Evolutionary conservation across 2,888 invertebrate species (phyloP).

Genomic region (Netelia virgata): DNA sequence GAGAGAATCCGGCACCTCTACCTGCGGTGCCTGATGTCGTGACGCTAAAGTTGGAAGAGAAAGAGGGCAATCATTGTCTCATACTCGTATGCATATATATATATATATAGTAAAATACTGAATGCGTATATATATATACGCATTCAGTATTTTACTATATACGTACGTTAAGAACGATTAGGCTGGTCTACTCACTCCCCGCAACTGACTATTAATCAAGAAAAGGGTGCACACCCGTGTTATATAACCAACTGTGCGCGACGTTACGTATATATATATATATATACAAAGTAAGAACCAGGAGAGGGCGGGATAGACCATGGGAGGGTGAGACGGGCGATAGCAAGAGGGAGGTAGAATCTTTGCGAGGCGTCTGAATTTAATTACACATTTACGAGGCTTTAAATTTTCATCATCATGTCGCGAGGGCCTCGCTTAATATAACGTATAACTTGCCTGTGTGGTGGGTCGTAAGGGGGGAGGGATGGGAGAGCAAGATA

Average conservation of each 20-base stretch:
- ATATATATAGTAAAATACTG: too few relatives aligned
- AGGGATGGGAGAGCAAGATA: slow-evolving; percentile 26
- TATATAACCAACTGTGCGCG: neutral
- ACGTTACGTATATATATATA: neutral
- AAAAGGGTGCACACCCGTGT: slow-evolving; percentile 24
- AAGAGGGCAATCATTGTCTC: slow-evolving; percentile 17
- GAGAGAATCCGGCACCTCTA: slow-evolving; percentile 7
- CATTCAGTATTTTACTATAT: neutral
- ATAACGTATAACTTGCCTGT: slow-evolving; percentile 27
- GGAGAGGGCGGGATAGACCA: neutral
- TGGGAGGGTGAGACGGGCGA: slow-evolving; percentile 16
- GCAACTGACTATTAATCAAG: slow-evolving; percentile 52
- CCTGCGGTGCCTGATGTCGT: slow-evolving; percentile 1
- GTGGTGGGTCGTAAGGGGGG: slow-evolving; percentile 6
- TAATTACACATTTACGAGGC: slow-evolving; percentile 70
- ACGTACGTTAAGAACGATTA: slow-evolving; percentile 13
- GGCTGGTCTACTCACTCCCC: slow-evolving; percentile 10
- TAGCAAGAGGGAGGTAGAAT: slow-evolving; percentile 12
- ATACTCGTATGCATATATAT: neutral
- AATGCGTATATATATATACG: neutral
- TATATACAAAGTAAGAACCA: neutral
- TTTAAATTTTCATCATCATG: slow-evolving; percentile 65
- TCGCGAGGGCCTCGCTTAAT: slow-evolving; percentile 44
- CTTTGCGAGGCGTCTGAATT: slow-evolving; percentile 63
- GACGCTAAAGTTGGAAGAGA: slow-evolving; percentile 10